These are phyloP conservation scores for Macrostomum cliftonense DNA, from an alignment of 2,888 invertebrate genomes.

Conservation along the genomic window DNA sequence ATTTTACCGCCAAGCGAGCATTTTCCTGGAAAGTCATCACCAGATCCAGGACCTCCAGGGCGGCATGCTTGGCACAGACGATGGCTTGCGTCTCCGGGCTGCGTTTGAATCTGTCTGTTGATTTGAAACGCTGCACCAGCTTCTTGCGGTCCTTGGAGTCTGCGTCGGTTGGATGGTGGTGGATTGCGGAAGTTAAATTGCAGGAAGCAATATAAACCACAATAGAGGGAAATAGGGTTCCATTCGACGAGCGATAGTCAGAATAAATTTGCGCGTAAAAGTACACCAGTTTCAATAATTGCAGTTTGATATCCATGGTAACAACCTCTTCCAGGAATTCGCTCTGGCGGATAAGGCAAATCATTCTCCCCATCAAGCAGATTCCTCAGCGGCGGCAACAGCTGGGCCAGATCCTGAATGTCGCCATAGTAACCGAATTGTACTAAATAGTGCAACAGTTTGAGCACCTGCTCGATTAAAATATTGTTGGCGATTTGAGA, in stretches of 20 bases:
- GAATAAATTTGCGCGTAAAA: too few species aligned
- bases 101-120: conserved; percentile 4
- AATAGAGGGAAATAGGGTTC: too few species aligned
- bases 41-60: conserved; percentile 9
- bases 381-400: conserved; percentile 13
- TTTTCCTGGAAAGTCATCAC: conserved; percentile 8
- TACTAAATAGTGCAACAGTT: conserved; percentile 8
- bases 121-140: conserved; percentile 3
- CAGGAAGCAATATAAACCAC: too few species aligned
- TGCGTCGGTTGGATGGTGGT: too few species aligned
- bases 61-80: conserved; percentile 11
- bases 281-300: too few species aligned
- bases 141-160: conserved; percentile 6
- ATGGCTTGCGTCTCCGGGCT: conserved; percentile 9
- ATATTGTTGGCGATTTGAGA: conserved; percentile 31
- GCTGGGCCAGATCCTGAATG: conserved; percentile 8
- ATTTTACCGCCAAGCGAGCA: conserved; percentile 8
- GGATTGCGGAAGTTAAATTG: too few species aligned
- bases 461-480: conserved; percentile 14
- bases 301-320: too few species aligned
- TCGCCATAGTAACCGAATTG: conserved; percentile 15
- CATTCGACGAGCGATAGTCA: too few species aligned
- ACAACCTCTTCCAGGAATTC: background rate
- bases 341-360: conserved; percentile 12
- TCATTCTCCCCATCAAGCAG: conserved; percentile 15